Base-by-base conservation (phyloP, 2,888 invertebrate genomes). In the Aricia artaxerxes region DNA sequence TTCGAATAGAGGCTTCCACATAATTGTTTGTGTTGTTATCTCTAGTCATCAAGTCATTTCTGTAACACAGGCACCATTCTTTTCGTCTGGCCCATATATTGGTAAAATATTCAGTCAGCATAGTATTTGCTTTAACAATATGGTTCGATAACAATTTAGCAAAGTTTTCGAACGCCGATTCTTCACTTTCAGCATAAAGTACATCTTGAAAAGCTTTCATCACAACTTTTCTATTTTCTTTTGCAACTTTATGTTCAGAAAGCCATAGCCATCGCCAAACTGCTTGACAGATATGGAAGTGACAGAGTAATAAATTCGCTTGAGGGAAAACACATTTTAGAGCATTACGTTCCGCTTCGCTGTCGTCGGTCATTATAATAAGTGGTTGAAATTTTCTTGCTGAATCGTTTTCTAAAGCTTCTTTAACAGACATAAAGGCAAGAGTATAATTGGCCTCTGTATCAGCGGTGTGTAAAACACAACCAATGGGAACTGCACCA, bases 291-390 rank as follows among this genome's bases (percentile, higher is more conserved):
- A 80, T 73, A 76, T 80, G 80, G 53, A 80, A 78, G 49, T 24
- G 24, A 78, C 79, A 79, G 13, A 79, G 49, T 35, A 79, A 60
- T 69, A 79, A 69, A 49, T 78, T 72, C n/a, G 78, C 35, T 13
- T 79, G 77, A 44, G 73, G 79, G 31, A 80, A 78, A 76, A 78
- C 31, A 53, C 40, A 61, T 78, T 40, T 53, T 53, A 53, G 53
- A 53, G 53, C 53, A 73, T 73, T 73, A 35, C 73, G 73, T 73
- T 73, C 73, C 35, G 79, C 82, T 77, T 78, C 72, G 78, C 69
- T 75, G 77, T 81, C 82, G 79, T 82, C 82, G 69, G 82, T 81
- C 82, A 82, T 81, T 72, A 80, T 72, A 79, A 82, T 80, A 78
- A 61, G 78, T 2, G 82, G 82, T 75, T 81, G 64, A 31, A 81